Base-by-base conservation (phyloP, 2,888 invertebrate genomes). In the Xylocampa areola region DNA sequence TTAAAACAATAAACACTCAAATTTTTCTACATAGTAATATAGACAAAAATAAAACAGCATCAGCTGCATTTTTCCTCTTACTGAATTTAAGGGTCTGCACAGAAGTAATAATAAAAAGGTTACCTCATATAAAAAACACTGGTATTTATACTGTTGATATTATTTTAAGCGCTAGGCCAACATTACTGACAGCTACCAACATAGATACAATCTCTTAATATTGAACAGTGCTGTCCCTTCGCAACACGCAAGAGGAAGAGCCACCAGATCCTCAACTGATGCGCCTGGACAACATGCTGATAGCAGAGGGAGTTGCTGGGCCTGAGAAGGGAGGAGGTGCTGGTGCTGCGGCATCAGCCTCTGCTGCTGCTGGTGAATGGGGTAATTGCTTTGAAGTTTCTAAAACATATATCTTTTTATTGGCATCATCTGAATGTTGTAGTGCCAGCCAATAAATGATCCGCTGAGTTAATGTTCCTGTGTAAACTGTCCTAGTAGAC, bases 251-350 rank as follows among this genome's bases (percentile, higher is more conserved):
- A 94, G 99, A 99, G 93, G 99, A 99, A 87, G 99, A 99, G 87
- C 98, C 99, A 2, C 98, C 98, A 87, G 99, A 99, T 94, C 99
- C 99, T 5, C 99, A 99, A 89, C 94, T 99, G 81, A 99, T 99
- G 99, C 96, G 99, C 69, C 92, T 99, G 88, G 99, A 99, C 94
- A 99, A 99, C 94, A 99, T 99, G 99, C 94, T 99, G 86, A 97
- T 98, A 70, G 99, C 99, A 0, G 99, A 99, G 92, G 99, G 99
- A 21, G 98, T 99, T 3, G 98, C 98, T 0, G 98, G 98, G 0
- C 98, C 98, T 0, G 98, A 98, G 86, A 98, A 98, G 86, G 98
- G 98, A 0, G 98, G 98, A 10, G 96, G 97, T 0, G 97, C 97
- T 0, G 97, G 97, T 4, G 97, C 97, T 3, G 98, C 98, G 0